Base-by-base conservation (phyloP, 2,797 vertebrate genomes). In the Sebastes vulpes region DNA sequence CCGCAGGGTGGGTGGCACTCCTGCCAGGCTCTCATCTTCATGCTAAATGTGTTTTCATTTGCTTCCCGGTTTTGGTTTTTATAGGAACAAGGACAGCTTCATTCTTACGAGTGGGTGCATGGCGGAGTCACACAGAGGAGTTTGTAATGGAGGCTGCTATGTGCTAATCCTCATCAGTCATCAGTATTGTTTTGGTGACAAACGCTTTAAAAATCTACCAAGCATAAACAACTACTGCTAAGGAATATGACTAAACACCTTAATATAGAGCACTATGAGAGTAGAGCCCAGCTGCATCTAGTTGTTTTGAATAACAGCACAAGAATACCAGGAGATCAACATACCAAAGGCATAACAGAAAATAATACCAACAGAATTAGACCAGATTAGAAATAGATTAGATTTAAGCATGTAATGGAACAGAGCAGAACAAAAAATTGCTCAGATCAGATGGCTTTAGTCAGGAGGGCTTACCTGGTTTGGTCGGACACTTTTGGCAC, bases 401-500 rank as follows among this genome's bases (percentile, higher is more conserved):
- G 12, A 74, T 68, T 77, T 59, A 80, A 86, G 52, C 25, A 52
- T 75, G 64, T 74, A 77, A 77, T 76, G 54, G 71, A 85, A 86
- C 54, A 67, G 18, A 77, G 53, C 6, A 25, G 61, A 72, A 75
- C 26, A 83, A 59, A 87, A 53, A 83, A 75, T 14, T 32, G 52
- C 56, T 78, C 50, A 50, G 50, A 53, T 65, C 28, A 72, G 18
- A 82, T 65, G 63, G 59, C 35, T 74, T 89, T n/a, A 57, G 71
- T 84, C 29, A 52, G 66, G 18, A 8, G n/a, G 82, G 81, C 75
- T 96, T 94, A 99, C 98, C 97, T 96, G 97, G 97, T 95, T 97
- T 97, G 18, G 91, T 93, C 31, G 97, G 97, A 89, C 98, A 92
- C 78, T 97, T 95, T 52, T 96, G 96, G 94, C 98, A 94, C 92